Evolutionary conservation across 2,113 vertebrate genomes (phyloP), one percentile per base, ranked within the genome.

Genomic region (Mobula birostris): DNA sequence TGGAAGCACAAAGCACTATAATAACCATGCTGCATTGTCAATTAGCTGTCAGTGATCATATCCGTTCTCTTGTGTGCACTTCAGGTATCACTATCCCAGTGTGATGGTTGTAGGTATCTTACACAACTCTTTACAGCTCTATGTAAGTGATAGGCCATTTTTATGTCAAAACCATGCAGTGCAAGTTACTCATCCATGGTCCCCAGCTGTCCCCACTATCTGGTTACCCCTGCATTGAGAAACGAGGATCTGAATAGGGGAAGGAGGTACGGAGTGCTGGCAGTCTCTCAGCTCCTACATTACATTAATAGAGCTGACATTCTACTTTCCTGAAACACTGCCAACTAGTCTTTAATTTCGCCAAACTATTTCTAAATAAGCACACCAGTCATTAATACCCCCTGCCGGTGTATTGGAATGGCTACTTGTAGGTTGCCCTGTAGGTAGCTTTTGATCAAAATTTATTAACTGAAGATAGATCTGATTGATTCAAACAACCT

Each of bases 301-400:
- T 93, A 93, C 91, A 93, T 93, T 93, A 72, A 93, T 93, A 93
- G 66, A 93, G 32, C 90, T 93, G 66, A 93, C 36, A 93, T 76
- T 29, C 91, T 93, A 93, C 91, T 93, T 93, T 93, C 70, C 91
- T 93, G 91, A 76, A 32, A 72, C 9, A 2, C 21, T 0, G 91
- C 91, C 91, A 93, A 93, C 36, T 1, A 2, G 24, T 72, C 68
- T 93, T 76, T 72, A 74, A 74, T 93, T 93, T 93, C 91, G 68
- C 40, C 24, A 5, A 48, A 93, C 91, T 74, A 93, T 93, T 72
- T 76, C 91, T 93, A 56, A 76, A 93, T 93, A 56, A 93, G n/a
- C 12, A 68, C 68, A 40, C 21, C 68, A 74, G 11, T 29, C 68
- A 93, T 93, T 68, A 74, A 93, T 74, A 93, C 91, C 27, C 68